Evolutionary conservation across 2,113 vertebrate genomes (phyloP).

Genomic region (Rhinogobius similis): DNA sequence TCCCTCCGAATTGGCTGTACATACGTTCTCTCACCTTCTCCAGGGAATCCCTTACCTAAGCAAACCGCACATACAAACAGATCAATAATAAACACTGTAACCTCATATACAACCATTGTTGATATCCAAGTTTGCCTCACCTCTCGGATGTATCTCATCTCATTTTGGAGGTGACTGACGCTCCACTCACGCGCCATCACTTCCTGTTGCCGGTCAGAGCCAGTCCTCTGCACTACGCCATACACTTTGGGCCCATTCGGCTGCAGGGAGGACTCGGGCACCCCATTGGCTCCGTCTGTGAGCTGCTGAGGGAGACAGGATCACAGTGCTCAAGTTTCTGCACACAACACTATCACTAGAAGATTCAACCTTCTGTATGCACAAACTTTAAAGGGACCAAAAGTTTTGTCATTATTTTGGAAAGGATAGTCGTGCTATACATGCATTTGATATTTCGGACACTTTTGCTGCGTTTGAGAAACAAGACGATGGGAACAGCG

Average conservation of each 20-base stretch:
- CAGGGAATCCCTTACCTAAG: conserved; percentile 93
- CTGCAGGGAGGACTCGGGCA: conserved; percentile 73
- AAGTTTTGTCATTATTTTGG: background rate
- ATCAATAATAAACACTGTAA: conserved; percentile 1
- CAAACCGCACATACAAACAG: conserved; percentile 6
- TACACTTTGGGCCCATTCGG: conserved; percentile 85
- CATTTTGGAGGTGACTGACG: conserved; percentile 89
- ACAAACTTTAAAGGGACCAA: background rate
- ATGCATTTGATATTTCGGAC: conserved; percentile 43
- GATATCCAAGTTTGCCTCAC: conserved; percentile 64
- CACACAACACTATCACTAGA: conserved; percentile 29
- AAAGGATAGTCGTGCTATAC: conserved; percentile 30
- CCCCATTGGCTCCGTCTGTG: conserved; percentile 80
- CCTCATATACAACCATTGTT: background rate
- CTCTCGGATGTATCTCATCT: conserved; percentile 96
- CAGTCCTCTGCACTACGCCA: conserved; percentile 85
- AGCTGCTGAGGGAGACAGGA: conserved; percentile 80
- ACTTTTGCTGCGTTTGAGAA: conserved; percentile 47
- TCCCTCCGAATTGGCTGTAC: conserved; percentile 94
- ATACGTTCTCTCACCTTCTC: conserved; percentile 94
- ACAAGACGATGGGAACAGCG: conserved; percentile 55
- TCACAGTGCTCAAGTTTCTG: conserved; percentile 72
- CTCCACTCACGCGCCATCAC: conserved; percentile 94
- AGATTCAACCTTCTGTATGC: background rate
- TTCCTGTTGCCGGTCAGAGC: conserved; percentile 86